These are phyloP conservation scores for Drosophila sulfurigaster DNA, from an alignment of 1,140 invertebrate species.

Conservation along the genomic window DNA sequence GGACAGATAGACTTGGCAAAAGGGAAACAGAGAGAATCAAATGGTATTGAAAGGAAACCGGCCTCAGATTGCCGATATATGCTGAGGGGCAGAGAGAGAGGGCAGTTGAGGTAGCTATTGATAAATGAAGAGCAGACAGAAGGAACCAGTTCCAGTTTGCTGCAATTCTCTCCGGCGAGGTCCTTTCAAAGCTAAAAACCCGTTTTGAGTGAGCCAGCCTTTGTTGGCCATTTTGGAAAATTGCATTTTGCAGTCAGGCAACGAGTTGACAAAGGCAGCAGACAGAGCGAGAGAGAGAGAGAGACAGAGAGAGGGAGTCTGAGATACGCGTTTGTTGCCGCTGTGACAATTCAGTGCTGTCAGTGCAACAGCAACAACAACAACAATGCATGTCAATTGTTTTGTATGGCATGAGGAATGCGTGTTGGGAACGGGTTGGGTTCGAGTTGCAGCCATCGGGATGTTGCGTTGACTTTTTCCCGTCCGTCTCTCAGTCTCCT, in stretches of 20 bases:
- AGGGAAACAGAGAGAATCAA: conserved; percentile 51
- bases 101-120: conserved; percentile 35
- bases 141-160: conserved; percentile 63
- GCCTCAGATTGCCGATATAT: neutral
- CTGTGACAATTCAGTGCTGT: conserved; percentile 71
- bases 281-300: no score
- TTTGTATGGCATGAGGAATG: conserved; percentile 81
- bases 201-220: conserved; percentile 54
- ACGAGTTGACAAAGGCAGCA: conserved; percentile 18
- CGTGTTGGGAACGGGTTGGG: conserved; percentile 73
- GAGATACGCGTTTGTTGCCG: conserved; percentile 28
- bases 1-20: neutral
- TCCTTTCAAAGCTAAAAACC: conserved; percentile 57
- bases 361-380: conserved; percentile 41
- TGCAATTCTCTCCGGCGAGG: conserved; percentile 15
- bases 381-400: conserved; percentile 81
- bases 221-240: conserved; percentile 74
- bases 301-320: conserved; percentile 11
- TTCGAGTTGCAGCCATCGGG: conserved; percentile 16
- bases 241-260: conserved; percentile 46
- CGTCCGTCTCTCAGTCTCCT: conserved; percentile 9
- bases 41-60: conserved; percentile 69
- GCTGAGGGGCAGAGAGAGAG: neutral
- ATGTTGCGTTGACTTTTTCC: conserved; percentile 54
- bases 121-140: conserved; percentile 69